Conservation (phyloP, 2,888 invertebrate species). For the Hydraecia micacea region DNA sequence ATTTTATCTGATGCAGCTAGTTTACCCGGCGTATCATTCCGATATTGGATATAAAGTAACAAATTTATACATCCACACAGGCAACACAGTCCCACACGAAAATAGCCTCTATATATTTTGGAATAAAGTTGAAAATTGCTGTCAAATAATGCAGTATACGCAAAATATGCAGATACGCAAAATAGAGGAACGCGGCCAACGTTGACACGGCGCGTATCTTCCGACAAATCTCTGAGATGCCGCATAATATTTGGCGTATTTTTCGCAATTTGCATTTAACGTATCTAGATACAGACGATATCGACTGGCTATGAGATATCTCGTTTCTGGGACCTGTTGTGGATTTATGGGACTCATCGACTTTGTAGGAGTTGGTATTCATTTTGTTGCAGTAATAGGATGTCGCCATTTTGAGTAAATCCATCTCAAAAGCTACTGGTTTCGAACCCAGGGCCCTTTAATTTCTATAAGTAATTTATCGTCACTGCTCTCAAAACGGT, state of each 20-base stretch:
- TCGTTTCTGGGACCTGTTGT: slow-evolving; percentile 41
- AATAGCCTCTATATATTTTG: background rate
- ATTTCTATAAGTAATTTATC: too few relatives aligned
- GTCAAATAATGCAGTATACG: background rate
- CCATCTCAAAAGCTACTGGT: too few relatives aligned
- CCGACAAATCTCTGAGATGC: slow-evolving; percentile 68
- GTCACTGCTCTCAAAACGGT: too few relatives aligned
- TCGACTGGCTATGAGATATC: slow-evolving; percentile 40
- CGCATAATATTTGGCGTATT: slow-evolving; percentile 72
- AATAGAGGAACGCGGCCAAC: slow-evolving; percentile 40
- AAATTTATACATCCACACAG: slow-evolving; percentile 56
- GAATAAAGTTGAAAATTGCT: background rate
- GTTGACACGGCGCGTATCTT: slow-evolving; percentile 67
- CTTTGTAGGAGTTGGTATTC: background rate
- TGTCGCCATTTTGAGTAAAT: background rate
- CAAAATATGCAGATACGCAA: slow-evolving; percentile 39
- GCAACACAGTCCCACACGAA: background rate
- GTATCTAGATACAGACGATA: slow-evolving; percentile 52
- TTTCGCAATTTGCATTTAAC: slow-evolving; percentile 79
- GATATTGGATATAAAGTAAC: slow-evolving; percentile 68
- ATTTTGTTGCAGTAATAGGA: background rate
- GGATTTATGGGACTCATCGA: slow-evolving; percentile 38
- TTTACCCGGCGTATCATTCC: slow-evolving; percentile 66
- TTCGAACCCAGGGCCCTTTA: too few relatives aligned
- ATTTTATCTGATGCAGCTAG: slow-evolving; percentile 70